Percentiles rank a stretch among this genome's conserved stretches.
phyloP scores from a whole-genome alignment of 2,113 vertebrate species.

The Microtus ochrogaster region DNA sequence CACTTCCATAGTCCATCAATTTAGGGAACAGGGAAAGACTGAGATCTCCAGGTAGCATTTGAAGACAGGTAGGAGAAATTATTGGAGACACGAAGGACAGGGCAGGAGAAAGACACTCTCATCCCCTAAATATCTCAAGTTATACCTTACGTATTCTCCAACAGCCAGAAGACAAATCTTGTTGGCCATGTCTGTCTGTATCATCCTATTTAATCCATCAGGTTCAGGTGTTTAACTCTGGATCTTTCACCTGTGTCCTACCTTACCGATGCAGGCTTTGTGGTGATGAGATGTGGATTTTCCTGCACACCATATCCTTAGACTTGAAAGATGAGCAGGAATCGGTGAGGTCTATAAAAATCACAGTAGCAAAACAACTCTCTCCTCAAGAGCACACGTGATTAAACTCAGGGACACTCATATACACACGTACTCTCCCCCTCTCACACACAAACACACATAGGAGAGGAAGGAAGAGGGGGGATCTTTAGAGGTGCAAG shows the following conservation, averaged over 20 bases:
- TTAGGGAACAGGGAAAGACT: conserved; percentile 4
- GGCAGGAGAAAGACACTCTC: background rate
- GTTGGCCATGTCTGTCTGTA: background rate
- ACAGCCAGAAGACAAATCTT: background rate
- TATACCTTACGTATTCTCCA: background rate
- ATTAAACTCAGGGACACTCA: background rate
- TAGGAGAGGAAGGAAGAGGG: background rate
- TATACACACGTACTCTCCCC: too few species aligned
- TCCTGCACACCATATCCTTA: background rate
- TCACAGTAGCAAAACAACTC: background rate
- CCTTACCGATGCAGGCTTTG: background rate
- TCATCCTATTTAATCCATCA: background rate
- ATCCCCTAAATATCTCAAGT: background rate
- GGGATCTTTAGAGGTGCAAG: background rate
- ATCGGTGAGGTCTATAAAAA: background rate
- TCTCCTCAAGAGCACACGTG: background rate
- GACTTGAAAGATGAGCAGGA: conserved; percentile 8
- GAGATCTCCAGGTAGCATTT: background rate
- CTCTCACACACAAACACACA: too few species aligned
- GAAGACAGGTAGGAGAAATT: background rate
- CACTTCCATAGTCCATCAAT: conserved; percentile 63
- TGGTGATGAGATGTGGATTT: background rate
- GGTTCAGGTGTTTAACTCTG: background rate
- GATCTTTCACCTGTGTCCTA: background rate
- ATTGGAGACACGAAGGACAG: background rate